phyloP scores from a whole-genome alignment of 2,797 vertebrate species.

The Mus spretus region DNA sequence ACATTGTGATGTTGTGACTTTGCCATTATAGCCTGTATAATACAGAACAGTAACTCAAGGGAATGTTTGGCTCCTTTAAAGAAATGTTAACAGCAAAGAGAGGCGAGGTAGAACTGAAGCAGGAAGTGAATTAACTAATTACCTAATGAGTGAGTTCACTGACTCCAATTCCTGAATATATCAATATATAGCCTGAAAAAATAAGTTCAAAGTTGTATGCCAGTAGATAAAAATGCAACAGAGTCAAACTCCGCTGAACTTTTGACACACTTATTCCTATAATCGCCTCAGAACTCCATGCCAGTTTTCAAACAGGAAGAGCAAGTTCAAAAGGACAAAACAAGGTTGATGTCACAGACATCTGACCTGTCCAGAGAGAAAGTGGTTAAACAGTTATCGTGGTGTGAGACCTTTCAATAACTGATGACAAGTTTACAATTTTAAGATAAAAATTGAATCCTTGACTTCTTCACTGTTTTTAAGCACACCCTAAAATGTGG shows the following conservation, averaged over 20 bases:
- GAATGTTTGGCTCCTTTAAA: slow-evolving; percentile 62
- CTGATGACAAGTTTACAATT: slow-evolving; percentile 43
- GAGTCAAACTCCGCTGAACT: not conserved
- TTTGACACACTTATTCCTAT: slow-evolving; percentile 12
- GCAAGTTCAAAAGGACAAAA: slow-evolving; percentile 46
- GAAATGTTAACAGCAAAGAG: not conserved
- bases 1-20: slow-evolving; percentile 77
- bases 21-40: slow-evolving; percentile 59
- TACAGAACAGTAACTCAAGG: not conserved
- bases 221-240: slow-evolving; percentile 22
- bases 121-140: slow-evolving; percentile 12
- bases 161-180: not conserved
- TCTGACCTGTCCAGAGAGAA: slow-evolving; percentile 31
- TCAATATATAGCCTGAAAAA: slow-evolving; percentile 3
- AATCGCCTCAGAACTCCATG: slow-evolving; percentile 3
- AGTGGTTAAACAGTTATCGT: slow-evolving; percentile 14
- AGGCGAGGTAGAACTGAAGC: not conserved
- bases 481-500: not conserved
- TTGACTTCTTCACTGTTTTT: slow-evolving; percentile 7
- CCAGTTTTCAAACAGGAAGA: slow-evolving; percentile 45
- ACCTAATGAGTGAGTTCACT: not conserved
- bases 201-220: not conserved
- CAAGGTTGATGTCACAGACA: slow-evolving; percentile 6
- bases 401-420: not conserved
- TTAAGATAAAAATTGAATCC: slow-evolving; percentile 67